These are phyloP conservation scores for Rhinichthys klamathensis DNA, from an alignment of 2,113 vertebrate genomes.

Conservation along the genomic window DNA sequence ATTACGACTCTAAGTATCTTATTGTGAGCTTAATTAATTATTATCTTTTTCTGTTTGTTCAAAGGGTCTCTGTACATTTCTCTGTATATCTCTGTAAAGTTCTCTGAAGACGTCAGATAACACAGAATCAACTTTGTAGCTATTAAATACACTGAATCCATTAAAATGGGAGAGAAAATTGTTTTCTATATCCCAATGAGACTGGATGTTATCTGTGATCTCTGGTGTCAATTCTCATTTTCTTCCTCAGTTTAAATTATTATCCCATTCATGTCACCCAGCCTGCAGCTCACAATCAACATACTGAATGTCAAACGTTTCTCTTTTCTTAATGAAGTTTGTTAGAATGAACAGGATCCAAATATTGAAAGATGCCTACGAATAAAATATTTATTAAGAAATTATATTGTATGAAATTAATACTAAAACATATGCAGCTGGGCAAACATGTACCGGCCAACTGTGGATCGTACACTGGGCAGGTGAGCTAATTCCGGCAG, in stretches of 20 bases:
- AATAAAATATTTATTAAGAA: background rate
- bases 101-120: background rate
- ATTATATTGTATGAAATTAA: background rate
- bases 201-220: background rate
- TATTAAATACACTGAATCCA: background rate
- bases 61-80: background rate
- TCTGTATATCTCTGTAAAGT: background rate
- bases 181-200: background rate
- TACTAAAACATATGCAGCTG: background rate
- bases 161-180: background rate
- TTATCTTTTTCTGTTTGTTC: background rate
- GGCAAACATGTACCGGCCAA: background rate
- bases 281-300: background rate
- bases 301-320: background rate
- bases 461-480: background rate
- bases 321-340: background rate
- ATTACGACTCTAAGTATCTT: background rate
- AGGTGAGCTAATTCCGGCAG: background rate
- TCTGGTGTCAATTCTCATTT: background rate
- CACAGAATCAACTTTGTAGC: background rate
- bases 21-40: background rate
- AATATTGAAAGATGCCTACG: background rate
- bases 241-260: slow-evolving; percentile 5
- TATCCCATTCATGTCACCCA: background rate
- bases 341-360: background rate